phyloP scores from a whole-genome alignment of 1,140 invertebrate species.

The Drosophila ambigua region DNA sequence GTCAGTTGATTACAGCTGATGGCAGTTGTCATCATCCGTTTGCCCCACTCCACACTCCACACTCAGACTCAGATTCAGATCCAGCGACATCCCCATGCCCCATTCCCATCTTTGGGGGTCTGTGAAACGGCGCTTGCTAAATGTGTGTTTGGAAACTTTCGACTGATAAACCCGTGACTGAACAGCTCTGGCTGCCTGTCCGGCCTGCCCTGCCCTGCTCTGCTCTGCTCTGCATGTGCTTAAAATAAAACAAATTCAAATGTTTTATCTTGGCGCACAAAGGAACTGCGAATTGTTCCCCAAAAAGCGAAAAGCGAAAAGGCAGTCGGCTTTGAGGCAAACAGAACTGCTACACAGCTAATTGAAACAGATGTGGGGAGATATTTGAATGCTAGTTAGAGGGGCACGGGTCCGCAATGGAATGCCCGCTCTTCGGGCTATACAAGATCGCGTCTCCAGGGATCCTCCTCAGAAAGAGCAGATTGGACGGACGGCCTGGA shows the following conservation, averaged over 20 bases:
- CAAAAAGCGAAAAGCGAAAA: not conserved
- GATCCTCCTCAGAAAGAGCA: not conserved
- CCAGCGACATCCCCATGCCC: too few relatives aligned
- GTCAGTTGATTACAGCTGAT: conserved; percentile 38
- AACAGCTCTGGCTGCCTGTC: not conserved
- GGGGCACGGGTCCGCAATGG: conserved; percentile 5
- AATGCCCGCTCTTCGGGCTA: not conserved
- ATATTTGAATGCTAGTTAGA: conserved; percentile 29
- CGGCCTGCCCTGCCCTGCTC: too few relatives aligned
- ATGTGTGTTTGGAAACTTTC: conserved; percentile 41
- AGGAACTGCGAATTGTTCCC: too few relatives aligned
- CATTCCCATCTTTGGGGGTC: conserved; percentile 6
- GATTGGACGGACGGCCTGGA: not conserved
- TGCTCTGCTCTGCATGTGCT: too few relatives aligned
- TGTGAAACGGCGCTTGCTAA: conserved; percentile 17
- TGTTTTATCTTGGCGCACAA: conserved; percentile 4
- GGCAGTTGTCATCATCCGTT: too few relatives aligned
- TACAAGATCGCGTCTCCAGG: conserved; percentile 16
- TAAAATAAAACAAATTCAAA: not conserved
- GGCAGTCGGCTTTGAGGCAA: not conserved
- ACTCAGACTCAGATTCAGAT: too few relatives aligned
- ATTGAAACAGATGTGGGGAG: conserved; percentile 42
- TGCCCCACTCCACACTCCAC: too few relatives aligned
- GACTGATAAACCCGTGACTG: conserved; percentile 9
- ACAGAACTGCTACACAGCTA: conserved; percentile 8